A percentile compares a stretch with the other conserved stretches of the same genome.
phyloP scores from a whole-genome alignment of 2,888 invertebrate species.

The Drosophila emarginata region DNA sequence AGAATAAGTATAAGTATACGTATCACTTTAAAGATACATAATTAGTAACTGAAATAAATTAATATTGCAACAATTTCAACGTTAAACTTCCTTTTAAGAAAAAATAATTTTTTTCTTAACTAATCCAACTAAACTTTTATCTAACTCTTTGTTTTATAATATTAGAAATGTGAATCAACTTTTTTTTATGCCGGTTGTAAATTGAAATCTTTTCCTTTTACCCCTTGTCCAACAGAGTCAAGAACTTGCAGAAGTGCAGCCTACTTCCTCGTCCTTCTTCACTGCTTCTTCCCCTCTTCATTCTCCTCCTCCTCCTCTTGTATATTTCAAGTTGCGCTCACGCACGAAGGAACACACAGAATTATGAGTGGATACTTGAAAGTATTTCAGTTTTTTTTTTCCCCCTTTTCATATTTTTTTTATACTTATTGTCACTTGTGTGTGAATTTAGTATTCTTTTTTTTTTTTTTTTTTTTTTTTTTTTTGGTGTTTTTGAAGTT shows the following conservation, averaged over 20 bases:
- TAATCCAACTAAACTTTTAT: no score
- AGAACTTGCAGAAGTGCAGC: slow-evolving; percentile 1
- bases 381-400: slow-evolving; percentile 35
- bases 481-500: slow-evolving; percentile 41
- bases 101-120: no score
- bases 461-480: slow-evolving; percentile 20
- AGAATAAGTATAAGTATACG: no score
- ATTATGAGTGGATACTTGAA: slow-evolving; percentile 65
- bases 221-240: background rate
- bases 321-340: slow-evolving; percentile 50
- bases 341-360: slow-evolving; percentile 43
- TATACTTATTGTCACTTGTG: slow-evolving; percentile 57
- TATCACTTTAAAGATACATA: no score
- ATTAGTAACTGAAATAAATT: no score
- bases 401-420: slow-evolving; percentile 9
- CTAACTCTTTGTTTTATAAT: no score
- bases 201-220: background rate
- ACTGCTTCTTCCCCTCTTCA: slow-evolving; percentile 7
- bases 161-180: background rate
- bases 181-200: background rate
- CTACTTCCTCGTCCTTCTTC: background rate
- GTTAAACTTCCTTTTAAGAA: no score
- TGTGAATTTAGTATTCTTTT: slow-evolving; percentile 33
- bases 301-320: background rate
- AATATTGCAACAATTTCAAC: no score